Conservation (phyloP, 2,113 vertebrate species). For the Marmota flaviventris region DNA sequence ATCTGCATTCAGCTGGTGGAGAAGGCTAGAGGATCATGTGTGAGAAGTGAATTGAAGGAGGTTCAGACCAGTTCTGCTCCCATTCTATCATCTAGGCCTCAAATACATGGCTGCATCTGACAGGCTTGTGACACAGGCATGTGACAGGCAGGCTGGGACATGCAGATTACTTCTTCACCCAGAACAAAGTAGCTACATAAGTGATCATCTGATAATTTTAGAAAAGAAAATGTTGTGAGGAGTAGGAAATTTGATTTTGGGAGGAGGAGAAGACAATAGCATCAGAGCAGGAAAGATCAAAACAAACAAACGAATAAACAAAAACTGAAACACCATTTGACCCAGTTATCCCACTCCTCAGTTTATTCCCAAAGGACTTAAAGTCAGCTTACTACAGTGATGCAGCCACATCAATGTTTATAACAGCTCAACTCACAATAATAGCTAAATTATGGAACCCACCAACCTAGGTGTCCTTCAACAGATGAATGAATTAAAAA, state of each 20-base stretch:
- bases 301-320: not conserved
- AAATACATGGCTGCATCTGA: no score
- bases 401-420: no score
- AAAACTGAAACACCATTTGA: not conserved
- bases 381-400: no score
- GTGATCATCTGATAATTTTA: not conserved
- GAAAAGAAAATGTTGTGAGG: not conserved
- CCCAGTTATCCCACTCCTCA: no score
- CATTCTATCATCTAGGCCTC: not conserved
- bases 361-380: no score
- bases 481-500: no score
- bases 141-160: not conserved
- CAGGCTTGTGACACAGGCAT: no score
- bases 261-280: not conserved
- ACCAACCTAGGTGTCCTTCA: no score
- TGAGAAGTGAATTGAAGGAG: not conserved
- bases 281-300: not conserved
- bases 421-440: no score
- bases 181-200: not conserved
- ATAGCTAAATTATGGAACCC: no score
- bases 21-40: not conserved
- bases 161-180: not conserved
- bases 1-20: not conserved
- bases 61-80: not conserved
- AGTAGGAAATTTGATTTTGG: not conserved